Percentiles rank a stretch among this genome's conserved stretches.
Conservation (phyloP, 1,140 invertebrate species). For the Zaprionus africanus region DNA sequence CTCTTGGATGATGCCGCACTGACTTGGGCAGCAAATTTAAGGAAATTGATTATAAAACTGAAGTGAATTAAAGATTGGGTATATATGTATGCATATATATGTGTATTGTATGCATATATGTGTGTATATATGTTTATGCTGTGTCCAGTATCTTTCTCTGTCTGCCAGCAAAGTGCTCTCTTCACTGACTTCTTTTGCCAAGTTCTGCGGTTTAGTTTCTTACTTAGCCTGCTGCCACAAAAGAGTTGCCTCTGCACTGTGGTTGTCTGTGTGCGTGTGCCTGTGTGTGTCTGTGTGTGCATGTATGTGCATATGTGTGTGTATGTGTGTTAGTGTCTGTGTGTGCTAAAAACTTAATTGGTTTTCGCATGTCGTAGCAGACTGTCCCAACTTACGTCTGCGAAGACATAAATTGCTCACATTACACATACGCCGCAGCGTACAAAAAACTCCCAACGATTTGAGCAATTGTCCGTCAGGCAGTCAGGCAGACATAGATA, state of each 20-base stretch:
- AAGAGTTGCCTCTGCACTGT: constrained; percentile 31
- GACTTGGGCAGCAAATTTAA: background rate
- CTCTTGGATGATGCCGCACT: background rate
- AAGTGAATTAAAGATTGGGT: background rate
- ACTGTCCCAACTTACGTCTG: constrained; percentile 30
- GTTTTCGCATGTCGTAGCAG: constrained; percentile 48
- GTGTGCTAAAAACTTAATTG: constrained; percentile 70
- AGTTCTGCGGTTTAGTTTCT: constrained; percentile 19
- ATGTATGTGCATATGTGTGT: constrained; percentile 8
- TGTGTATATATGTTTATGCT: background rate
- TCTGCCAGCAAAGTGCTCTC: constrained; percentile 9
- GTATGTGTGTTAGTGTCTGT: constrained; percentile 2
- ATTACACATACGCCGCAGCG: constrained; percentile 36
- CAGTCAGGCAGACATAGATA: constrained; percentile 29
- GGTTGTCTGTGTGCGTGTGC: constrained; percentile 32
- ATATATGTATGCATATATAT: no score
- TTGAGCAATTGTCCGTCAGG: constrained; percentile 44
- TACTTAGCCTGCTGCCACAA: constrained; percentile 20
- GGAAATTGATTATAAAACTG: constrained; percentile 3
- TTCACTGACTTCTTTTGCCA: constrained; percentile 14
- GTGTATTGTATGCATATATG: background rate
- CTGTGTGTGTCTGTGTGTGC: constrained; percentile 15
- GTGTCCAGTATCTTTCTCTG: background rate
- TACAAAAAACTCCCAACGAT: constrained; percentile 29
- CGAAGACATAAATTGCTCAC: constrained; percentile 53